A percentile compares a stretch with the other conserved stretches of the same genome.
These are phyloP conservation scores for Eustalomyia histrio DNA, from an alignment of 2,888 invertebrate species.

Conservation along the genomic window DNA sequence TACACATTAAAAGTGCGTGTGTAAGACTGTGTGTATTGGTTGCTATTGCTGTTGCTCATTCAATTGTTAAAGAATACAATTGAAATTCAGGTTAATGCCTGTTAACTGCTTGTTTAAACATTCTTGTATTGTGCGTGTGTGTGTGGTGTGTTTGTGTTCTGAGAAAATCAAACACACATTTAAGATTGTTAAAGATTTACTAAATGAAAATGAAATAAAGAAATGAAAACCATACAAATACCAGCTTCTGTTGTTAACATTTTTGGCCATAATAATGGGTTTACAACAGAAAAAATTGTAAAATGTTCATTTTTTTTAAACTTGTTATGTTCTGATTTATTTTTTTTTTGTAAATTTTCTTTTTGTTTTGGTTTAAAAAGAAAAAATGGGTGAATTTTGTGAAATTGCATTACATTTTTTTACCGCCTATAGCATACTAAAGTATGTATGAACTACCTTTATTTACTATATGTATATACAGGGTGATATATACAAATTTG, in stretches of 20 bases:
- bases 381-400: constrained; percentile 27
- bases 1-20: background rate
- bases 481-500: background rate
- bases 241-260: constrained; percentile 48
- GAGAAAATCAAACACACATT: constrained; percentile 14
- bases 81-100: constrained; percentile 59
- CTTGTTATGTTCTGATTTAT: constrained; percentile 35
- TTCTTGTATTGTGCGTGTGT: constrained; percentile 4
- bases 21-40: background rate
- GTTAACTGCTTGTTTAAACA: constrained; percentile 50
- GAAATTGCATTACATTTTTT: constrained; percentile 12
- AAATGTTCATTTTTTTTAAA: constrained; percentile 34
- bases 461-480: constrained; percentile 1
- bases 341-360: background rate
- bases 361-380: no score
- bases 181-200: constrained; percentile 23
- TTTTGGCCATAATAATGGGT: constrained; percentile 58
- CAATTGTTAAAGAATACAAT: background rate
- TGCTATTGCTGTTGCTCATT: no score
- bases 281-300: constrained; percentile 26
- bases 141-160: background rate
- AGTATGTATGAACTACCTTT: background rate
- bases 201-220: constrained; percentile 1
- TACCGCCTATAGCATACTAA: constrained; percentile 5
- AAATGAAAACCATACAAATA: constrained; percentile 28